These are phyloP conservation scores for Nycteola revayana DNA, from an alignment of 2,888 invertebrate species.

Conservation along the genomic window DNA sequence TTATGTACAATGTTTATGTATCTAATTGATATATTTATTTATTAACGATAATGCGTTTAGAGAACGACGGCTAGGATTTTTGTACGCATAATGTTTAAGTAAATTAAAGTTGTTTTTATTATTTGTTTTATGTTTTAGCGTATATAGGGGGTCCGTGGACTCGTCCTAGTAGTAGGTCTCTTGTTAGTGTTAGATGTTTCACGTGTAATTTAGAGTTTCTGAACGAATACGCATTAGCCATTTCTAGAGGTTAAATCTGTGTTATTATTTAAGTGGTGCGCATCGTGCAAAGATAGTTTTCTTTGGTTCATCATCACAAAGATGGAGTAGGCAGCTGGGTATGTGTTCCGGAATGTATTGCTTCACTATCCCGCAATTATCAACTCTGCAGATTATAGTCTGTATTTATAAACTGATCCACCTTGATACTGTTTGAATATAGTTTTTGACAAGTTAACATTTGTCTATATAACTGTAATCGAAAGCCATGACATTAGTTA, in stretches of 20 bases:
- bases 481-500: no score
- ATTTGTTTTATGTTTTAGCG: conserved; percentile 64
- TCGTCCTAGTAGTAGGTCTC: conserved; percentile 54
- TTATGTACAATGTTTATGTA: conserved; percentile 75
- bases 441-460: no score
- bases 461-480: no score
- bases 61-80: conserved; percentile 66
- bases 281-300: conserved; percentile 27
- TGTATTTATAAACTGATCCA: no score
- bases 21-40: conserved; percentile 74
- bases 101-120: conserved; percentile 80
- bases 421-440: no score
- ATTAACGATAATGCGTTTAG: conserved; percentile 63
- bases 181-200: conserved; percentile 57
- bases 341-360: conserved; percentile 7
- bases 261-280: conserved; percentile 53
- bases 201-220: conserved; percentile 54
- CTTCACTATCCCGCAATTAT: conserved; percentile 13
- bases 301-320: conserved; percentile 46
- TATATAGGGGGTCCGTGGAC: conserved; percentile 49
- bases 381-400: conserved; percentile 2
- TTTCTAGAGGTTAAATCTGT: conserved; percentile 61
- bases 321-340: conserved; percentile 39
- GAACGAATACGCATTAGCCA: conserved; percentile 50
- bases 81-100: conserved; percentile 79